Base-by-base conservation (phyloP, 2,888 invertebrate species). In the Apamea epomidion region DNA sequence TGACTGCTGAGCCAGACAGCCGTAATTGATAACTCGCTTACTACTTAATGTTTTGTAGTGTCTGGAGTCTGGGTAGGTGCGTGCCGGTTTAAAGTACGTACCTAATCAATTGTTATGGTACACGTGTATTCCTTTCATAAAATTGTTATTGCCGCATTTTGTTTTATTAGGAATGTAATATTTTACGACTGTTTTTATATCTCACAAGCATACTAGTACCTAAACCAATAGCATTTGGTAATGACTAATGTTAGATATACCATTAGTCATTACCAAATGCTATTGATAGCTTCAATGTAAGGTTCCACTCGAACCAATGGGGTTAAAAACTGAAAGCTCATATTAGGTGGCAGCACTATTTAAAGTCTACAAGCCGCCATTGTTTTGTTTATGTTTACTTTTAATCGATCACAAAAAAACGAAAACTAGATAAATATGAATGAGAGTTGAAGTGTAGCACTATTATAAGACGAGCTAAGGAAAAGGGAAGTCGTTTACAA, bases 101-200 rank as follows among this genome's bases (percentile, higher is more conserved):
- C n/a, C 42, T 18, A 51, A 58, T 42, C 32, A 29, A 65, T 76
- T 69, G 73, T 65, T 73, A 58, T 45, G 45, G 67, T 73, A 73
- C 82, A 86, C 69, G 83, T 82, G 87, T 76, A 67, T 71, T 60
- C 42, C 51, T 86, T 65, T 65, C 71, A 70, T 76, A 37, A 72
- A 69, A 82, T 45, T 74, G 37, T 70, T 70, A 82, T 37, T 48
- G 58, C n/a, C 60, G 25, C 76, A 72, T 75, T 60, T 72, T 80
- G 62, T 82, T 72, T 48, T 58, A 16, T 72, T 58, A 29, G 58
- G 32, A 75, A 75, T 71, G 14, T 60, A 21, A 29, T 64, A 54
- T 83, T 81, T 81, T 75, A 83, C 68, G 74, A 72, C 74, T 58
- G 65, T 72, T 85, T 80, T 74, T 71, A 54, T 48, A 25, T 62